phyloP scores from a whole-genome alignment of 64 coral and sea anemone species.

The Acropora yongei region DNA sequence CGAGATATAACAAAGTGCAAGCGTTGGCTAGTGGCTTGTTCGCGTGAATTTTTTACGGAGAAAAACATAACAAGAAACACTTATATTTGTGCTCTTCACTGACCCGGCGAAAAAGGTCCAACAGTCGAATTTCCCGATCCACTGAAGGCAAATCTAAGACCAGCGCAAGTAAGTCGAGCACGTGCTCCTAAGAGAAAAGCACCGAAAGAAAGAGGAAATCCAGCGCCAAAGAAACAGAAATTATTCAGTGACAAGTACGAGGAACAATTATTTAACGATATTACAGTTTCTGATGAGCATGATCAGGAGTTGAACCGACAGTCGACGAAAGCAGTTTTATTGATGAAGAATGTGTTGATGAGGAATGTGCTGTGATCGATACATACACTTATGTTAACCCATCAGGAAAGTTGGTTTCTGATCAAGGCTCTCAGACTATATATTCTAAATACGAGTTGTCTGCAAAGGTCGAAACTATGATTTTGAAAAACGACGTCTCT shows the following conservation, averaged over 20 bases:
- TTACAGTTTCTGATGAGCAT: conserved; percentile 45
- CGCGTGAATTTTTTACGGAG: conserved; percentile 37
- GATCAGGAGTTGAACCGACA: conserved; percentile 49
- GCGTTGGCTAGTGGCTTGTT: conserved; percentile 47
- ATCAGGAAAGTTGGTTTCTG: too few species aligned
- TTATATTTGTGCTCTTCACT: conserved; percentile 78
- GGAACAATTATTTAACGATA: conserved; percentile 14
- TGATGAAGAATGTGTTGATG: too few species aligned
- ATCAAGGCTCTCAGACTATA: too few species aligned
- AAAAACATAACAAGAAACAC: conserved; percentile 74
- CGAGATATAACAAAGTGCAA: background rate
- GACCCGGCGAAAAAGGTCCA: conserved; percentile 64
- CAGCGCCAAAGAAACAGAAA: conserved; percentile 33
- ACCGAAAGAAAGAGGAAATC: conserved; percentile 57
- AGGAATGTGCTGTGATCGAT: too few species aligned
- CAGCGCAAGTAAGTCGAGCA: conserved; percentile 56
- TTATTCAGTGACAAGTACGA: too few species aligned
- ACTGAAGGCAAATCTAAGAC: conserved; percentile 69
- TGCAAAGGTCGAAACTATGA: conserved; percentile 66
- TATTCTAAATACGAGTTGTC: conserved; percentile 69
- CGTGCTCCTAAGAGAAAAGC: conserved; percentile 69
- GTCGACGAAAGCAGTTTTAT: too few species aligned
- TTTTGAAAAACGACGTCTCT: conserved; percentile 64
- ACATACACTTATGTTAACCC: too few species aligned
- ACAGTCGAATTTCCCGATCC: conserved; percentile 74